Base-by-base conservation (phyloP, 2,888 invertebrate genomes). In the Sarcophaga carnaria region DNA sequence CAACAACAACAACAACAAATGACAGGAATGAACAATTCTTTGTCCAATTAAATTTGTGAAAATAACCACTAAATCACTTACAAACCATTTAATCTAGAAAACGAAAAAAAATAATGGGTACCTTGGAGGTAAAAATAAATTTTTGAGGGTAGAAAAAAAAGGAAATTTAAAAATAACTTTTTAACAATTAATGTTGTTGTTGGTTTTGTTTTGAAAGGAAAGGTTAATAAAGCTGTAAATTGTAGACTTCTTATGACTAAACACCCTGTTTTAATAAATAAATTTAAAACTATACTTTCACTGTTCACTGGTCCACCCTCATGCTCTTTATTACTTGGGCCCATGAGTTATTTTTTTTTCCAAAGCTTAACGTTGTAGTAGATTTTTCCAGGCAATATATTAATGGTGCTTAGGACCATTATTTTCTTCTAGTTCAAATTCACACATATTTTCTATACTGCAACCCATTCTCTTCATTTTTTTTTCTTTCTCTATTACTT, bases 11-110 rank as follows among this genome's bases (percentile, higher is more conserved):
- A 37, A 10, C 37, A 37, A 37, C 37, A 37, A 37, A 37, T 37
- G 37, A 10, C 37, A 37, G 47, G 17, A 75, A 49, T 20, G 25
- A 3, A 25, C 12, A 49, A 63, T 63, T 63, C 25, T 27, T 49
- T n/a, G 75, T 6, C 49, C 64, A 66, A 76, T 76, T 64, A 27
- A 54, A 74, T 74, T 25, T 69, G n/a, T 45, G 17, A 37, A 62
- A 74, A 62, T 47, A 25, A 25, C 22, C n/a, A 69, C 25, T 74
- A 80, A 80, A 80, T 80, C 74, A 59, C 60, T 80, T 74, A 27
- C 80, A 74, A 74, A 62, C 72, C 80, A 80, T 80, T 80, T 74
- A 66, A 45, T 74, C 37, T 60, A 60, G 11, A 11, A 17, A 37
- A 10, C 2, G 8, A 10, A 37, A 8, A 37, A 37, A 1, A 37